phyloP scores from a whole-genome alignment of 2,113 vertebrate species.

The Apodemus speciosus region DNA sequence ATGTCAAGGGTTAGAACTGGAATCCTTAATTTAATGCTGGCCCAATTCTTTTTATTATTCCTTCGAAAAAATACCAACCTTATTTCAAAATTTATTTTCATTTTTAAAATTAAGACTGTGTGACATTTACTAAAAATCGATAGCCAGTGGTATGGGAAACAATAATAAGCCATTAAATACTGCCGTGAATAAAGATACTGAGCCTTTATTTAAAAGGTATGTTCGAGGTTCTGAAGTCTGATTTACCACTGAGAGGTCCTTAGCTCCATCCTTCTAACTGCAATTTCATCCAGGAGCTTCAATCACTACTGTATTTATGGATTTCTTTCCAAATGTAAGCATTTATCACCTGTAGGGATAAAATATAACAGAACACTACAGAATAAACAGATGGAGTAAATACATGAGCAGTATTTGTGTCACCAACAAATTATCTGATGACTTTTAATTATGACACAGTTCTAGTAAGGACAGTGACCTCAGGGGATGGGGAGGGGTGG shows the following conservation, averaged over 20 bases:
- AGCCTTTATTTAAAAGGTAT: slow-evolving; percentile 14
- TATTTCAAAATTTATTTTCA: slow-evolving; percentile 77
- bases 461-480: neutral
- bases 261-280: neutral
- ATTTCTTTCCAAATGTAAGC: neutral
- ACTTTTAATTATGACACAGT: neutral
- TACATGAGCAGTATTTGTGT: neutral
- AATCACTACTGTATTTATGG: neutral
- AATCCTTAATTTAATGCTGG: neutral
- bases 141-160: slow-evolving; percentile 31
- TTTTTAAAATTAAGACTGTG: slow-evolving; percentile 51
- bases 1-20: neutral
- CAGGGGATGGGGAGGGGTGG: neutral
- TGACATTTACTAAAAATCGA: slow-evolving; percentile 63
- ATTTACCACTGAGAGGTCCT: slow-evolving; percentile 61
- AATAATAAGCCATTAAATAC: slow-evolving; percentile 62
- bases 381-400: slow-evolving; percentile 2
- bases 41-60: neutral
- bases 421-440: neutral
- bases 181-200: slow-evolving; percentile 4
- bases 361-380: neutral
- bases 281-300: no score
- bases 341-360: neutral
- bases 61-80: slow-evolving; percentile 83
- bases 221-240: slow-evolving; percentile 44